Evolutionary conservation across 2,113 vertebrate genomes (phyloP), one percentile per base, ranked within the genome.

Genomic region (Nycticebus coucang): DNA sequence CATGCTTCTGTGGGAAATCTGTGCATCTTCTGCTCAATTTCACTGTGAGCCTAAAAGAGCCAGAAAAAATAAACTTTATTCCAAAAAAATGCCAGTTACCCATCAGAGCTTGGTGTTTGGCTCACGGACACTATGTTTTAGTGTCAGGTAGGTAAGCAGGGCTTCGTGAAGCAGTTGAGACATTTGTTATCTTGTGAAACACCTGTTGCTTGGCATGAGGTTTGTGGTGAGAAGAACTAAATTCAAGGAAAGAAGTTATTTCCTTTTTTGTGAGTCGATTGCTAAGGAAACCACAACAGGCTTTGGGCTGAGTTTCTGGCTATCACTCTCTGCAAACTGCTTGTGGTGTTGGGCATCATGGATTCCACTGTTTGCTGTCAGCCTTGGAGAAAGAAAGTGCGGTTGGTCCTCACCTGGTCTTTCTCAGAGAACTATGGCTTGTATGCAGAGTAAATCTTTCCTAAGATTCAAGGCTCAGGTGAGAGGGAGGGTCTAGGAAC

Each of bases 351-450:
- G 8, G 18, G 59, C 15, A 59, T 57, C 50, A 4, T 10, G 13
- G 50, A 0, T 26, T 59, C 79, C 4, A 5, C 66, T 14, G 28
- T 60, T 26, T 12, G 0, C 19, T 1, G 12, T 12, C 3, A 7
- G 59, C 59, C 30, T 2, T 1, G 0, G 37, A 35, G 22, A 1
- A 13, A 33, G 26, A 53, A 7, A 19, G 45, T 15, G 4, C 15
- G 0, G 0, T 2, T 1, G 15, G 71, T 28, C 24, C 22, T 3
- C 2, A 1, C 6, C 14, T 12, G 7, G 6, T 3, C 28, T 10
- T 81, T 12, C 21, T 22, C 19, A 7, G 17, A 37, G 24, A 68
- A 21, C 30, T 21, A 30, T 18, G 7, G 10, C 1, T 0, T 33
- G 59, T 50, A 53, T 57, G 83, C n/a, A 28, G 50, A 69, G 64